Conservation (phyloP, 2,888 invertebrate species). For the Trachelus tabidus region DNA sequence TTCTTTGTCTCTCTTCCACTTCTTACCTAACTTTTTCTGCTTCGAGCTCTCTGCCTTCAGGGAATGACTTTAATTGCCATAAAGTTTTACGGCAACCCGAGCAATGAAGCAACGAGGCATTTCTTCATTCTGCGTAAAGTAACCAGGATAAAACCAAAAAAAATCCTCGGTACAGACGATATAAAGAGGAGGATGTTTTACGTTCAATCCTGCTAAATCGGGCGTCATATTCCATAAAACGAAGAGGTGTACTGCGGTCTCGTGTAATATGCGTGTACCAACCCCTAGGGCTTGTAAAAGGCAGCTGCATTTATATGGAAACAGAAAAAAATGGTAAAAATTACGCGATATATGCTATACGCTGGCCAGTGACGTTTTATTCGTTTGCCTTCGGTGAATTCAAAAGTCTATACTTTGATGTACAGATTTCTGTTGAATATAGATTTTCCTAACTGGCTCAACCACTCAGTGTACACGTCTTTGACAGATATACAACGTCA, state of each 20-base stretch:
- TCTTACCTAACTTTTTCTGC: neutral
- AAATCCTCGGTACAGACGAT: conserved; percentile 27
- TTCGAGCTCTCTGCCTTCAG: neutral
- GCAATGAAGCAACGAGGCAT: neutral
- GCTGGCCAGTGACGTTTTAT: too few species aligned
- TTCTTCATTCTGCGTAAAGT: neutral
- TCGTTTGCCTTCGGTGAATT: too few species aligned
- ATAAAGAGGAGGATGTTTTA: conserved; percentile 26
- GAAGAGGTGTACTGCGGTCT: neutral
- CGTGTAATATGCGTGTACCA: too few species aligned
- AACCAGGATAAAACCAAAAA: conserved; percentile 29
- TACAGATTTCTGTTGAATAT: neutral
- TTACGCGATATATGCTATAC: too few species aligned
- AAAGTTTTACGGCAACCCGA: neutral
- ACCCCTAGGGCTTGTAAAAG: too few species aligned
- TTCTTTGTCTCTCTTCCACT: neutral
- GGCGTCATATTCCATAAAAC: conserved; percentile 39
- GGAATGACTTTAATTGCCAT: neutral
- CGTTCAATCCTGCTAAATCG: conserved; percentile 35
- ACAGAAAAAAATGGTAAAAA: too few species aligned
- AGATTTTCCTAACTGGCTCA: neutral
- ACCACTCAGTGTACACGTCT: neutral
- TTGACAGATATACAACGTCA: neutral
- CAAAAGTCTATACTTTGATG: neutral
- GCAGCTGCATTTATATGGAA: too few species aligned